Percentiles rank a stretch among this genome's conserved stretches.
These are phyloP conservation scores for Danaus chrysippus DNA, from an alignment of 2,888 invertebrate genomes.

Conservation along the genomic window DNA sequence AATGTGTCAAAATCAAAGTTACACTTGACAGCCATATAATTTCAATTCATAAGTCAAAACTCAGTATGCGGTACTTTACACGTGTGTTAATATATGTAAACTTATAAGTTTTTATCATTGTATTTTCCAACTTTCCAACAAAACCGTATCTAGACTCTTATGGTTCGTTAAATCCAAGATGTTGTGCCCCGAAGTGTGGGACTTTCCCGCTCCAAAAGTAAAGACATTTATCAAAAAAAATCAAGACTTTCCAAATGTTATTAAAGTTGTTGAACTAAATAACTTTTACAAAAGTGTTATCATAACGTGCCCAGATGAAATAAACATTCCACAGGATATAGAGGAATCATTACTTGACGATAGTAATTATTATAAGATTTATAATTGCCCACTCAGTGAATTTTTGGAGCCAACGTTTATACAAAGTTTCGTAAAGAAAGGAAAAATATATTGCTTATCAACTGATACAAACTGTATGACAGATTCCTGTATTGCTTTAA, in stretches of 20 bases:
- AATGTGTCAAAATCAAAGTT: too few species aligned
- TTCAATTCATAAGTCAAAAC: too few species aligned
- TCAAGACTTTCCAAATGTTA: slow-evolving; percentile 41
- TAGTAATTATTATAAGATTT: slow-evolving; percentile 59
- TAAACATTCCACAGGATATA: slow-evolving; percentile 47
- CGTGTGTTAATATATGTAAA: too few species aligned
- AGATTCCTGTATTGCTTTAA: slow-evolving; percentile 58
- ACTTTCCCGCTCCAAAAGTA: slow-evolving; percentile 62
- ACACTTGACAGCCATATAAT: too few species aligned
- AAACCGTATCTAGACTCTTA: too few species aligned
- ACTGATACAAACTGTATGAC: slow-evolving; percentile 54
- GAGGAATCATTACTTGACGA: slow-evolving; percentile 54
- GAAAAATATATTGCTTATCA: slow-evolving; percentile 55
- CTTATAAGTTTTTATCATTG: too few species aligned
- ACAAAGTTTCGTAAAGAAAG: slow-evolving; percentile 59
- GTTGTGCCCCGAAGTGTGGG: slow-evolving; percentile 64
- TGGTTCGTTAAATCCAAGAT: slow-evolving; percentile 34
- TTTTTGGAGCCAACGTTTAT: slow-evolving; percentile 57
- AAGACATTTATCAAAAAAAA: slow-evolving; percentile 42
- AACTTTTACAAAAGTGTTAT: slow-evolving; percentile 62
- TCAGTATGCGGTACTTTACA: too few species aligned
- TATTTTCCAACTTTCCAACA: too few species aligned
- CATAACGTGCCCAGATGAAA: slow-evolving; percentile 64
- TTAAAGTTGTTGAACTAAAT: slow-evolving; percentile 48
- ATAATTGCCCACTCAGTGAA: slow-evolving; percentile 48